phyloP scores from a whole-genome alignment of 2,888 invertebrate species.

The Cephus rjabovi region DNA sequence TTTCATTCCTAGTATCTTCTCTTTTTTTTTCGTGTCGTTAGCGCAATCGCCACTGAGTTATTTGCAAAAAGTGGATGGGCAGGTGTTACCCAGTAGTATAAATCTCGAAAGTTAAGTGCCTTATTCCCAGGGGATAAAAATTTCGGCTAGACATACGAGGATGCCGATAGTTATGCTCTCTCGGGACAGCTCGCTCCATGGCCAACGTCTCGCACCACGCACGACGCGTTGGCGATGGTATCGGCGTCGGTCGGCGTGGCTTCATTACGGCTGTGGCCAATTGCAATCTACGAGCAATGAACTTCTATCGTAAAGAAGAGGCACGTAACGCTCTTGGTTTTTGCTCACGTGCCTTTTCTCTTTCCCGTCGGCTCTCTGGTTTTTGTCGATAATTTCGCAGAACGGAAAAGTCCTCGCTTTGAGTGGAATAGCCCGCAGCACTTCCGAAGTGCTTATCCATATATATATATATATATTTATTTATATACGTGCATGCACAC shows the following conservation, averaged over 20 bases:
- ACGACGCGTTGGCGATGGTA: not conserved
- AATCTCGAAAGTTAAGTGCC: constrained; percentile 3
- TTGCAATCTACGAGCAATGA: constrained; percentile 65
- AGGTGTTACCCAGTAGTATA: constrained; percentile 23
- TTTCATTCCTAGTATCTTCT: not conserved
- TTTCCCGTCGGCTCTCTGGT: constrained; percentile 31
- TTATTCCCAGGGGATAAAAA: not conserved
- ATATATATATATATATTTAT: not conserved
- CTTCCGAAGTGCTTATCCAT: constrained; percentile 25
- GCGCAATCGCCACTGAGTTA: constrained; percentile 3
- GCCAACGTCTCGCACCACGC: not conserved
- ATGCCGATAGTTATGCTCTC: not conserved
- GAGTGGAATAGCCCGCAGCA: constrained; percentile 36
- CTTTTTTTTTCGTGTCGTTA: not conserved
- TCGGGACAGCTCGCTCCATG: not conserved
- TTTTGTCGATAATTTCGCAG: constrained; percentile 58
- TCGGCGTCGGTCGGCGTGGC: constrained; percentile 41
- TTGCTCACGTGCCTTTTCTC: constrained; percentile 41
- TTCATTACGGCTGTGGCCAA: constrained; percentile 66
- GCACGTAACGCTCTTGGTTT: constrained; percentile 55
- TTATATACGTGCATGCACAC: too few relatives aligned
- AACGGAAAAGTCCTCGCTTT: constrained; percentile 48
- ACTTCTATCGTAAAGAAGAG: constrained; percentile 63
- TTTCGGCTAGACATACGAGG: not conserved
- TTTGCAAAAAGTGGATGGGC: constrained; percentile 24